phyloP scores from a whole-genome alignment of 2,888 invertebrate species.

The Deilephila porcellus region DNA sequence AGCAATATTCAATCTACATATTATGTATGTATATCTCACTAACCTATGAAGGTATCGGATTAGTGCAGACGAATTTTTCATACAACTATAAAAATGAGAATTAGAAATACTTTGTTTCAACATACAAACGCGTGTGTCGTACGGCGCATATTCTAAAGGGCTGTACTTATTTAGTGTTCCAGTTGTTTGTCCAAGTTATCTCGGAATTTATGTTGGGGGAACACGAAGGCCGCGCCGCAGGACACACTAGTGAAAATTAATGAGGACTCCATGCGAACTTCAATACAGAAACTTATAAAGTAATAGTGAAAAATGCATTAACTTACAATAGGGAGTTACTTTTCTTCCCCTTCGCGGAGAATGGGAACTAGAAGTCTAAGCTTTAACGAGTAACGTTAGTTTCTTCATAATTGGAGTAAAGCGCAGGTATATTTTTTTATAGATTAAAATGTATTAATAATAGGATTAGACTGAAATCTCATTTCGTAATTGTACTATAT shows the following conservation, averaged over 20 bases:
- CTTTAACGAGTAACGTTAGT: no score
- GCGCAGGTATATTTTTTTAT: no score
- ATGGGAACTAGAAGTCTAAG: no score
- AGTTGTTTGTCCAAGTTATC: slow-evolving; percentile 78
- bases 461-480: no score
- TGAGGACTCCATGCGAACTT: slow-evolving; percentile 59
- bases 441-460: no score
- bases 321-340: slow-evolving; percentile 12
- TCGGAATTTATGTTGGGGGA: slow-evolving; percentile 75
- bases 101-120: slow-evolving; percentile 44
- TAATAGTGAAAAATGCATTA: slow-evolving; percentile 50
- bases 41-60: no score
- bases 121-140: slow-evolving; percentile 67
- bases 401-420: no score
- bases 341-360: no score
- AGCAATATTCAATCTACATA: no score
- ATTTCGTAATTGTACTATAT: no score
- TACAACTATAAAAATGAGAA: not conserved
- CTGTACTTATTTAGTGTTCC: slow-evolving; percentile 74
- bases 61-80: no score
- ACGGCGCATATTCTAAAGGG: slow-evolving; percentile 72
- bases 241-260: slow-evolving; percentile 76
- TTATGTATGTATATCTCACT: no score
- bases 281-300: slow-evolving; percentile 52
- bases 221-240: slow-evolving; percentile 65